Conservation (phyloP, 1,140 invertebrate genomes). For the Drosophila paulistorum region DNA sequence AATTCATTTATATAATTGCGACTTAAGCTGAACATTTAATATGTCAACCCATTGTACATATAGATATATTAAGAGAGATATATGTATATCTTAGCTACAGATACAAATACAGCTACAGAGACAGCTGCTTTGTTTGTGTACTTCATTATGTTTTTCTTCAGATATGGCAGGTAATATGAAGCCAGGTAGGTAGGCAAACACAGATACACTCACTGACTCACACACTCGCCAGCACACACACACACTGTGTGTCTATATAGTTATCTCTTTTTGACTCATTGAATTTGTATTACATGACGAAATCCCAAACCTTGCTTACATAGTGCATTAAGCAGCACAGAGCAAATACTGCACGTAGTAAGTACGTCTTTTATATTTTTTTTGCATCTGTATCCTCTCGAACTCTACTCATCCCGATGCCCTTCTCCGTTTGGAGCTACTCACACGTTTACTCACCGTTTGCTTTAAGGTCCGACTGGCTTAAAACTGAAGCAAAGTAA, state of each 20-base stretch:
- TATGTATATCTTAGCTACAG: slow-evolving; percentile 32
- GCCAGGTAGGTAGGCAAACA: slow-evolving; percentile 57
- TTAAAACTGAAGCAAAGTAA: slow-evolving; percentile 11
- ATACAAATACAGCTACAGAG: slow-evolving; percentile 16
- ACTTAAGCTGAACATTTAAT: slow-evolving; percentile 64
- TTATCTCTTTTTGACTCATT: slow-evolving; percentile 46
- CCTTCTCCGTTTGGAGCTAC: no score
- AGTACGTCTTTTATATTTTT: slow-evolving; percentile 9
- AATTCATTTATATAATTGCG: slow-evolving; percentile 67
- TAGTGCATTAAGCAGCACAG: slow-evolving; percentile 38
- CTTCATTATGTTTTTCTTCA: slow-evolving; percentile 48
- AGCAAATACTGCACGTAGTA: slow-evolving; percentile 21
- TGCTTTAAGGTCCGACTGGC: slow-evolving; percentile 4
- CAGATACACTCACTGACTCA: slow-evolving; percentile 19
- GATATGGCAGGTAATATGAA: slow-evolving; percentile 64
- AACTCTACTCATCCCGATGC: not conserved
- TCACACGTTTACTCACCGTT: not conserved
- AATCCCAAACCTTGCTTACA: slow-evolving; percentile 60
- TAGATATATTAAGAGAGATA: slow-evolving; percentile 29
- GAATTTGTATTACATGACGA: slow-evolving; percentile 46
- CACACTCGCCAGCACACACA: slow-evolving; percentile 22
- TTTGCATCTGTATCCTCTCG: slow-evolving; percentile 3
- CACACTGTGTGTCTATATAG: slow-evolving; percentile 25
- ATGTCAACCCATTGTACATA: slow-evolving; percentile 49
- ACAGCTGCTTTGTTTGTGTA: slow-evolving; percentile 35